Conservation (phyloP, 2,113 vertebrate genomes). For the Rhinopomastus cyanomelas region DNA sequence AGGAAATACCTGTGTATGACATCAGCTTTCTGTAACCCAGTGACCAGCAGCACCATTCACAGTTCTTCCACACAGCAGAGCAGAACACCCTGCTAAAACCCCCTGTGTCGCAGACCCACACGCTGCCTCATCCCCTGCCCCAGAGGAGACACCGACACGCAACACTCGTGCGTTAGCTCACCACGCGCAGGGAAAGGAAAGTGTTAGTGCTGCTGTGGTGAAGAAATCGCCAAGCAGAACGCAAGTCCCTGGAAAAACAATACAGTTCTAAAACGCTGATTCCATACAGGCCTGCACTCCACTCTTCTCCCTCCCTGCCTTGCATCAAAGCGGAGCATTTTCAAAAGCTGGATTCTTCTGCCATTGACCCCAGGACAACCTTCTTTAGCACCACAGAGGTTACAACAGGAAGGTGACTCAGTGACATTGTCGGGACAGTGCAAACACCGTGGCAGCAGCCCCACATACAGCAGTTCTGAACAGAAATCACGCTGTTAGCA, state of each 20-base stretch:
- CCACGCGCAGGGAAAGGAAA: neutral
- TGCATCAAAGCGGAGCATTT: constrained; percentile 39
- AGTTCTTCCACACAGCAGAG: neutral
- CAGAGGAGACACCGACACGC: neutral
- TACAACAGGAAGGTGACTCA: constrained; percentile 1
- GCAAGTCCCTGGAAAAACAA: neutral
- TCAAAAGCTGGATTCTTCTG: constrained; percentile 28
- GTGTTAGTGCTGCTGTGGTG: neutral
- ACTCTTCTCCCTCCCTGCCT: neutral
- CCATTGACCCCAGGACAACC: constrained; percentile 37
- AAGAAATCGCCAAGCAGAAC: neutral
- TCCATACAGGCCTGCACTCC: constrained; percentile 55
- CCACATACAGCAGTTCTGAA: neutral
- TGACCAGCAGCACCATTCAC: neutral
- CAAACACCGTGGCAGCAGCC: neutral
- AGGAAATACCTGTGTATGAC: constrained; percentile 17
- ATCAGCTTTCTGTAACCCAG: neutral
- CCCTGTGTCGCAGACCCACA: neutral
- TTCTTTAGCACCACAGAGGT: neutral
- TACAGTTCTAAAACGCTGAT: constrained; percentile 53
- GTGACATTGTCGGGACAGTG: neutral
- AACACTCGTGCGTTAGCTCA: neutral
- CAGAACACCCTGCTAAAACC: neutral
- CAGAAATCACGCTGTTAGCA: neutral
- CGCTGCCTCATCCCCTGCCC: neutral